Evolutionary conservation across 2,113 vertebrate genomes (phyloP).

Genomic region (Artemisiospiza belli): DNA sequence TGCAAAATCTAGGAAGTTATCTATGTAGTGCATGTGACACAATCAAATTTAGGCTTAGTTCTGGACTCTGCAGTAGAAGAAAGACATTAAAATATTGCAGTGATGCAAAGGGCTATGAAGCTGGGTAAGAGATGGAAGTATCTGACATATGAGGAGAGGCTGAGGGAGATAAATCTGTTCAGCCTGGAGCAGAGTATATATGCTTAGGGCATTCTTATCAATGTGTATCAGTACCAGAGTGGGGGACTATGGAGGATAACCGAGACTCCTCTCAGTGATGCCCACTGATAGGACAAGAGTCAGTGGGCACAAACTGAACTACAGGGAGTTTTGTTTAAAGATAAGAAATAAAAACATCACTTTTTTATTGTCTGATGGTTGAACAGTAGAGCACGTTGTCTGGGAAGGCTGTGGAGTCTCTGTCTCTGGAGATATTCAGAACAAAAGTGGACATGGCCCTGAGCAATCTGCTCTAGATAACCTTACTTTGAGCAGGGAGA

Average conservation of each 20-base stretch:
- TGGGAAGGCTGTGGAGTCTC: neutral
- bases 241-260: neutral
- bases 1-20: neutral
- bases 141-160: neutral
- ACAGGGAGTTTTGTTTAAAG: neutral
- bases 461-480: neutral
- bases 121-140: neutral
- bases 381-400: neutral
- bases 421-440: neutral
- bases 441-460: neutral
- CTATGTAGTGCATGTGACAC: accelerated
- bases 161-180: neutral
- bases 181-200: neutral
- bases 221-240: neutral
- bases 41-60: neutral
- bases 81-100: neutral
- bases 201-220: neutral
- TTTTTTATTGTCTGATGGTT: neutral
- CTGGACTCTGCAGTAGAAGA: neutral
- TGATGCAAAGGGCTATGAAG: neutral
- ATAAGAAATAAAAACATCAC: neutral
- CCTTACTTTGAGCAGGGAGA: neutral
- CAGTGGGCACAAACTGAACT: neutral
- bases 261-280: neutral
- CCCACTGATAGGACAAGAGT: neutral